Base-by-base conservation (phyloP, 2,113 vertebrate species). In the Pteronura brasiliensis region DNA sequence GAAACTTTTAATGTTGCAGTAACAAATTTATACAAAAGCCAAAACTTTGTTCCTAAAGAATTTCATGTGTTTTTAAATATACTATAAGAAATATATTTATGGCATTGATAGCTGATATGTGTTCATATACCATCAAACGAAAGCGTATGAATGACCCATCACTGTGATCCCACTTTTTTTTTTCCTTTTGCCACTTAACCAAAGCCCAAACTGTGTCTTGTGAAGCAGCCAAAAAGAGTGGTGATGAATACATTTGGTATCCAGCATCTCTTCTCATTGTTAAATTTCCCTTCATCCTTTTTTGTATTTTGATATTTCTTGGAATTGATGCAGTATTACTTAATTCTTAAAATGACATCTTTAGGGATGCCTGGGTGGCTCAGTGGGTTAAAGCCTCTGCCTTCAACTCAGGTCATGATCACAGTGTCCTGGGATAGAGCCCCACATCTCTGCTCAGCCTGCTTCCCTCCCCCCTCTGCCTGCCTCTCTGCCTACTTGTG, bases 21-120 rank as follows among this genome's bases (percentile, higher is more conserved):
- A 63, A 85, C 10, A 61, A 61, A 59, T 77, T n/a, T 90, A 92
- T 61, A 10, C 69, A 55, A 92, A 93, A n/a, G 71, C 23, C 29
- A 96, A 92, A 94, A 42, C n/a, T 52, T 79, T 72, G 18, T 65
- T 95, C 88, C 92, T 96, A 87, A 95, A 79, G 31, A 86, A 93
- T 47, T 18, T 44, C n/a, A 25, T 83, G 42, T 12, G 69, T 55
- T 96, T 95, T 88, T 29, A 93, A 82, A 97, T 57, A 83, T 55
- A 72, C 59, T 79, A 18, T 10, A 91, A 61, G 52, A 91, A 81
- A 88, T 55, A 39, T 72, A 44, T 59, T 47, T 97, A 55, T 29
- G 34, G 15, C 63, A 34, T 76, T 80, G 74, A 7, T 77, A 71
- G 44, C 39, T 92, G 29, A n/a, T 87, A 87, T 25, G n/a, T 61